Conservation (phyloP, 2,888 invertebrate genomes). For the Sceliomorpha sp. region DNA sequence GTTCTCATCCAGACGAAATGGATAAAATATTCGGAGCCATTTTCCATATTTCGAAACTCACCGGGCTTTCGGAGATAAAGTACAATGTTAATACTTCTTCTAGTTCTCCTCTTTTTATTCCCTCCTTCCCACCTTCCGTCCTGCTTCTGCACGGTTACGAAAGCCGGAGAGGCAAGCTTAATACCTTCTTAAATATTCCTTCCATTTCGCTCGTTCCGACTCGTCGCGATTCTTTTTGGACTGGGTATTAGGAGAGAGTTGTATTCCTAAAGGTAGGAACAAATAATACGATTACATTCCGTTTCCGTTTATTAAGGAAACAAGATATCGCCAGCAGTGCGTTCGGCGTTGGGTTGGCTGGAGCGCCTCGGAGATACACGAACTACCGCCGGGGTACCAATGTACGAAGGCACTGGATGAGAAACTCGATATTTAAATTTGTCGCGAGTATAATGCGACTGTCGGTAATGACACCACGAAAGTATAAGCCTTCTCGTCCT, state of each 20-base stretch:
- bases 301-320: slow-evolving; percentile 81
- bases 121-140: slow-evolving; percentile 24
- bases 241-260: slow-evolving; percentile 71
- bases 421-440: slow-evolving; percentile 79
- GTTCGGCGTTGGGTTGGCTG: slow-evolving; percentile 62
- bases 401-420: slow-evolving; percentile 73
- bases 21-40: slow-evolving; percentile 49
- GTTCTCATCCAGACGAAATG: slow-evolving; percentile 6
- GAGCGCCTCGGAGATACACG: slow-evolving; percentile 55
- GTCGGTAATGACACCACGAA: slow-evolving; percentile 61
- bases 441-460: slow-evolving; percentile 71
- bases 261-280: slow-evolving; percentile 76
- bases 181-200: slow-evolving; percentile 80
- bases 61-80: slow-evolving; percentile 69
- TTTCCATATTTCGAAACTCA: slow-evolving; percentile 73
- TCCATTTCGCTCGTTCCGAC: slow-evolving; percentile 64
- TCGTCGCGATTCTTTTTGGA: slow-evolving; percentile 56
- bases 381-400: slow-evolving; percentile 61
- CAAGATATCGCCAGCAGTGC: slow-evolving; percentile 73
- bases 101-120: slow-evolving; percentile 44
- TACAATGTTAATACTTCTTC: slow-evolving; percentile 72
- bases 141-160: slow-evolving; percentile 25
- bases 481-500: slow-evolving; percentile 70
- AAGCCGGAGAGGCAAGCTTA: slow-evolving; percentile 67
- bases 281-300: slow-evolving; percentile 80